These are phyloP conservation scores for Drosophila quasianomalipes DNA, from an alignment of 2,888 invertebrate species.

Conservation along the genomic window DNA sequence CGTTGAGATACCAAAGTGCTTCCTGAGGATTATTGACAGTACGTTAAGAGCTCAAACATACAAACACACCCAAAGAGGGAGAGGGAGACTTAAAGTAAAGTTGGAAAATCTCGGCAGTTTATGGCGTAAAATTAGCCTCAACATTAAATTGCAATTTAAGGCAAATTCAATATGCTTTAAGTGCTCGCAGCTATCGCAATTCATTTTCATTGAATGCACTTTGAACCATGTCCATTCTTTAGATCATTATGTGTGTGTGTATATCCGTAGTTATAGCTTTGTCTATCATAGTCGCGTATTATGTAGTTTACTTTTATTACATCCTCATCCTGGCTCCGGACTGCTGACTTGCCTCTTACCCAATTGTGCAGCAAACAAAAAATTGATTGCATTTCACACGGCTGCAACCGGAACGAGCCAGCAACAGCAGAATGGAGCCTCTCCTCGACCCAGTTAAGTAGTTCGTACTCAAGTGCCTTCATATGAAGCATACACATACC, in stretches of 20 bases:
- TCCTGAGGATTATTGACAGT: constrained; percentile 37
- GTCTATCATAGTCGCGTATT: constrained; percentile 28
- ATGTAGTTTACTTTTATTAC: constrained; percentile 6
- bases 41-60: constrained; percentile 7
- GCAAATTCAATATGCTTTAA: constrained; percentile 33
- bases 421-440: constrained; percentile 24
- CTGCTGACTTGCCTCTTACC: constrained; percentile 62
- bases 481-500: constrained; percentile 25
- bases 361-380: constrained; percentile 72
- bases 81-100: background rate
- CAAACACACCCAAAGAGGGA: background rate
- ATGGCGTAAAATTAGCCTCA: background rate
- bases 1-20: constrained; percentile 33
- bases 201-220: constrained; percentile 25
- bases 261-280: background rate
- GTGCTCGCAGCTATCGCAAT: constrained; percentile 38
- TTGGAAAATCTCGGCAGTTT: constrained; percentile 4
- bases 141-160: constrained; percentile 35
- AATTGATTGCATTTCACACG: constrained; percentile 80
- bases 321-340: constrained; percentile 33
- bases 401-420: constrained; percentile 35
- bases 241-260: background rate
- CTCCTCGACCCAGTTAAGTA: constrained; percentile 64
- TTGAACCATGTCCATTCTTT: constrained; percentile 11
- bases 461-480: constrained; percentile 55